Evolutionary conservation across 1,140 invertebrate genomes (phyloP).

Genomic region (Anastrepha ludens): DNA sequence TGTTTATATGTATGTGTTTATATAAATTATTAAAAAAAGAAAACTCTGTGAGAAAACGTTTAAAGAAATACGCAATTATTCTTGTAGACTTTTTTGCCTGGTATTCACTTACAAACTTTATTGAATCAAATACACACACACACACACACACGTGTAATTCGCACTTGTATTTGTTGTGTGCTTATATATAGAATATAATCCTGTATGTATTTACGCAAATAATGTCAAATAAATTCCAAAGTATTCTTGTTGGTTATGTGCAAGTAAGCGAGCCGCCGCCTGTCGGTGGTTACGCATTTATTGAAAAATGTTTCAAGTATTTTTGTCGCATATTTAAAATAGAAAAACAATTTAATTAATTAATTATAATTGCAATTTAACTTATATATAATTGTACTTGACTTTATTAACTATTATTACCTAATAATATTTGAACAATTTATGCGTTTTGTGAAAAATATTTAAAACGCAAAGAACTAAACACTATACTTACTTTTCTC

Average conservation of each 20-base stretch:
- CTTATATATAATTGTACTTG: constrained; percentile 11
- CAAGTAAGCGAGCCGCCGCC: not conserved
- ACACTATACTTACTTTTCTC: not conserved
- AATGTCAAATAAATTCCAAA: not conserved
- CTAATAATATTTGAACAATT: constrained; percentile 16
- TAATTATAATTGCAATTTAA: constrained; percentile 42
- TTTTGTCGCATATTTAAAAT: constrained; percentile 49
- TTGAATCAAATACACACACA: not conserved
- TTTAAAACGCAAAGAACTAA: not conserved
- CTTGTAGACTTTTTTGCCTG: not conserved
- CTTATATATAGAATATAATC: not conserved
- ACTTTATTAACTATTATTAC: constrained; percentile 38
- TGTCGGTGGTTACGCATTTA: not conserved
- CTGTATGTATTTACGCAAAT: no score
- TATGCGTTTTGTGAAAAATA: not conserved
- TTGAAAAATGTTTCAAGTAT: not conserved
- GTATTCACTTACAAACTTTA: not conserved
- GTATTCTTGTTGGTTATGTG: constrained; percentile 26
- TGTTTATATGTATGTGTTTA: constrained; percentile 1
- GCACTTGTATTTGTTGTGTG: not conserved
- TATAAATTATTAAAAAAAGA: not conserved
- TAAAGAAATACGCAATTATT: not conserved
- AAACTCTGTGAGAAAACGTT: not conserved
- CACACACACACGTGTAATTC: not conserved
- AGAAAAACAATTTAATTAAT: constrained; percentile 12